Conservation (phyloP, 2,888 invertebrate species). For the Molanna angustata region DNA sequence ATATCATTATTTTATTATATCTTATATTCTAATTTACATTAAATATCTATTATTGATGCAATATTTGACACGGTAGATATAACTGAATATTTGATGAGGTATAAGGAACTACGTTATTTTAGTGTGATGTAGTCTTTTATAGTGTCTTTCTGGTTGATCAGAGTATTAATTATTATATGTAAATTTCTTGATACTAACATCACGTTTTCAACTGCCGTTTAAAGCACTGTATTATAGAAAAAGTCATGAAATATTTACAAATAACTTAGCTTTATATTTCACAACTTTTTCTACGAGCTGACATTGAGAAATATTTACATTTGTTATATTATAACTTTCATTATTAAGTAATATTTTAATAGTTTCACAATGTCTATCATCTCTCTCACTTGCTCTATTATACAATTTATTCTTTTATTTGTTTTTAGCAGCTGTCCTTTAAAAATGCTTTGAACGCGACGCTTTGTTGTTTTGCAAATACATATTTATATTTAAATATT, state of each 20-base stretch:
- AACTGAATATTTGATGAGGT: too few species aligned
- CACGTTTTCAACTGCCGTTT: slow-evolving; percentile 26
- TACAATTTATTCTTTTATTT: slow-evolving; percentile 8
- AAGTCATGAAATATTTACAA: slow-evolving; percentile 2
- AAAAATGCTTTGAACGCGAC: too few species aligned
- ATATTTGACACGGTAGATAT: too few species aligned
- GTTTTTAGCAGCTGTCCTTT: slow-evolving; percentile 20
- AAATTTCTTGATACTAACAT: slow-evolving; percentile 19
- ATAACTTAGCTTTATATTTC: slow-evolving; percentile 18
- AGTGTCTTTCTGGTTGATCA: background rate
- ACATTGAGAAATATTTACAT: slow-evolving; percentile 16
- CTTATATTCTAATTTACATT: too few species aligned
- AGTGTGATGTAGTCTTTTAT: background rate
- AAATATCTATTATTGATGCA: too few species aligned
- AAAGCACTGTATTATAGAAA: slow-evolving; percentile 16
- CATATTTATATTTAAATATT: too few species aligned
- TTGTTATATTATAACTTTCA: background rate
- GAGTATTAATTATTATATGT: background rate
- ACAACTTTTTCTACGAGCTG: slow-evolving; percentile 8
- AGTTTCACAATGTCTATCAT: slow-evolving; percentile 9
- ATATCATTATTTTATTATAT: too few species aligned
- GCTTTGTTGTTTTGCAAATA: too few species aligned
- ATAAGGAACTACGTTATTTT: too few species aligned
- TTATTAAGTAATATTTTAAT: background rate
- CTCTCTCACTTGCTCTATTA: slow-evolving; percentile 1